Percentiles rank a stretch among this genome's conserved stretches.
These are phyloP conservation scores for Cantharis lateralis DNA, from an alignment of 2,888 invertebrate species.

Conservation along the genomic window DNA sequence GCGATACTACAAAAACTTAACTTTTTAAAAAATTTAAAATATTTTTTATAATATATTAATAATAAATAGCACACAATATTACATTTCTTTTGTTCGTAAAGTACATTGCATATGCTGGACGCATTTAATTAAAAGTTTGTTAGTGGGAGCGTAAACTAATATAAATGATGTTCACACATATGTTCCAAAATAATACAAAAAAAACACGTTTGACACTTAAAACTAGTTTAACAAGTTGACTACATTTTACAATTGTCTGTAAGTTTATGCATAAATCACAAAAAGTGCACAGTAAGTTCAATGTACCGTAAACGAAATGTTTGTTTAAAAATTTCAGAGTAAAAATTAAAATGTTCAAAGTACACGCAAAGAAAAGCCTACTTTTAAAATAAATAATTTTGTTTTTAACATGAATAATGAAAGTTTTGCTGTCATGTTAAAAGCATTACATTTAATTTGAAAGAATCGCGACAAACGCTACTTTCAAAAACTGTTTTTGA, in stretches of 20 bases:
- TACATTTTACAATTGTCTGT: slow-evolving; percentile 15
- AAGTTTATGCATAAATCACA: slow-evolving; percentile 13
- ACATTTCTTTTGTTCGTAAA: background rate
- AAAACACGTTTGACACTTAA: slow-evolving; percentile 20
- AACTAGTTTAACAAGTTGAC: slow-evolving; percentile 22
- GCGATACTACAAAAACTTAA: no score
- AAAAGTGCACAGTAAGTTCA: slow-evolving; percentile 23
- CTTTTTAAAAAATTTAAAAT: no score
- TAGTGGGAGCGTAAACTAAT: background rate
- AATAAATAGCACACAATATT: background rate
- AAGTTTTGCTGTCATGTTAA: no score
- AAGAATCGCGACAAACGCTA: no score
- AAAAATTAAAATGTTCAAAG: background rate
- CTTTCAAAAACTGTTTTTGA: no score
- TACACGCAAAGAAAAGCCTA: no score
- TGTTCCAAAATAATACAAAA: slow-evolving; percentile 5
- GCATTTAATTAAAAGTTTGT: background rate
- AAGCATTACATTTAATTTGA: no score
- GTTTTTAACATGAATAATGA: no score
- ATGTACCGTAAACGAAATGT: slow-evolving; percentile 10
- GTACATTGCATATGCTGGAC: background rate
- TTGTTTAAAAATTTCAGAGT: background rate
- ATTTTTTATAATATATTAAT: background rate
- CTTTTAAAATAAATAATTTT: no score
- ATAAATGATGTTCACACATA: slow-evolving; percentile 10